Conservation (phyloP, 2,113 vertebrate genomes). For the Triplophysa tibetana region DNA sequence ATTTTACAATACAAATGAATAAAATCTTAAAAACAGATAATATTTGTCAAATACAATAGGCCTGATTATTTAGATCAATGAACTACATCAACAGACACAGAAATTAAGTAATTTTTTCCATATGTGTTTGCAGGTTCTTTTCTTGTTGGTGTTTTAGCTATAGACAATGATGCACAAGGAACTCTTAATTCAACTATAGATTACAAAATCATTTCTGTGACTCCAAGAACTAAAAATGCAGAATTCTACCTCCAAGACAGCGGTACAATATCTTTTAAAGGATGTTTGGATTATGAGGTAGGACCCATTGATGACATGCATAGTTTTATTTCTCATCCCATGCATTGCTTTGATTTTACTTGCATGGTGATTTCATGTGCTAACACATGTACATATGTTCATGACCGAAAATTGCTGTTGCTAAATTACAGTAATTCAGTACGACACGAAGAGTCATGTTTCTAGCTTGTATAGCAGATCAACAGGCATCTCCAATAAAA, state of each 20-base stretch:
- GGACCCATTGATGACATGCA: not conserved
- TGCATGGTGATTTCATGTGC: not conserved
- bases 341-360: not conserved
- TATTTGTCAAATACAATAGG: too few relatives aligned
- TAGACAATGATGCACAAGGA: conserved; percentile 27
- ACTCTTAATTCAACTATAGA: conserved; percentile 52
- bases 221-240: conserved; percentile 51
- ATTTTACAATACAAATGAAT: too few relatives aligned
- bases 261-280: conserved; percentile 66
- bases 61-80: not conserved
- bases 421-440: not conserved
- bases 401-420: not conserved
- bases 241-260: conserved; percentile 54
- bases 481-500: not conserved
- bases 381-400: not conserved
- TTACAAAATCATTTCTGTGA: conserved; percentile 59
- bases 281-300: conserved; percentile 73
- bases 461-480: not conserved
- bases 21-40: too few relatives aligned
- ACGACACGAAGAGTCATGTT: conserved; percentile 9
- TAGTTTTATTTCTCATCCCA: too few relatives aligned
- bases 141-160: conserved; percentile 30
- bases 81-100: not conserved
- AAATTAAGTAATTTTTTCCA: not conserved
- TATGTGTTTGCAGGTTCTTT: conserved; percentile 9